Evolutionary conservation across 1,140 invertebrate species (phyloP).

Genomic region (Hycleus phaleratus): DNA sequence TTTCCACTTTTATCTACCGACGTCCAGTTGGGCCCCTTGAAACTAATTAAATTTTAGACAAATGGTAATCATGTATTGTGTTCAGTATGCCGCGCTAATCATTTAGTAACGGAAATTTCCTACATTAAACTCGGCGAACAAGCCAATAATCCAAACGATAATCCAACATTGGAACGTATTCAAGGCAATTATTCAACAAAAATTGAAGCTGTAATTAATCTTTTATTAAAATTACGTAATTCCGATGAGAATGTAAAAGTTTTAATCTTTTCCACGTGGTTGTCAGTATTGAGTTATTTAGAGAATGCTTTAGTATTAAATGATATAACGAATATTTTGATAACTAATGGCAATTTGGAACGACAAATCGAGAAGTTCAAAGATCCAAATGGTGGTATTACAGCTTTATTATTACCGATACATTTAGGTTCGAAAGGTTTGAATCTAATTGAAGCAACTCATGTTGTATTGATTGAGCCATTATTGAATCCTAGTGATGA

Average conservation of each 20-base stretch:
- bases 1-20: too few relatives aligned
- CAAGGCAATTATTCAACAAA: conserved; percentile 64
- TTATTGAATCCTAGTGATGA: conserved; percentile 66
- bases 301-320: conserved; percentile 54
- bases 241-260: conserved; percentile 56
- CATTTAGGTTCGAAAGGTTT: conserved; percentile 65
- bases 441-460: conserved; percentile 72
- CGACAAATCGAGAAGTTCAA: conserved; percentile 49
- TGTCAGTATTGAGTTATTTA: conserved; percentile 54
- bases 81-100: too few relatives aligned
- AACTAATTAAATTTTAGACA: too few relatives aligned
- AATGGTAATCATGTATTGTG: too few relatives aligned
- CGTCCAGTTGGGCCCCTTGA: too few relatives aligned
- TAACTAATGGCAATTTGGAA: conserved; percentile 29
- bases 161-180: conserved; percentile 17
- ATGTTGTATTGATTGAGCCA: conserved; percentile 71
- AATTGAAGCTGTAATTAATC: conserved; percentile 57
- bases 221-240: conserved; percentile 50
- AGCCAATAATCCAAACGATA: too few relatives aligned
- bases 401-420: conserved; percentile 61
- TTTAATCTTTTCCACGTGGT: conserved; percentile 68
- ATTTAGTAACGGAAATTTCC: too few relatives aligned
- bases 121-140: too few relatives aligned
- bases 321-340: conserved; percentile 41
- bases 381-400: conserved; percentile 45